These are phyloP conservation scores for Syngnathus typhle DNA, from an alignment of 2,113 vertebrate genomes.

Conservation along the genomic window DNA sequence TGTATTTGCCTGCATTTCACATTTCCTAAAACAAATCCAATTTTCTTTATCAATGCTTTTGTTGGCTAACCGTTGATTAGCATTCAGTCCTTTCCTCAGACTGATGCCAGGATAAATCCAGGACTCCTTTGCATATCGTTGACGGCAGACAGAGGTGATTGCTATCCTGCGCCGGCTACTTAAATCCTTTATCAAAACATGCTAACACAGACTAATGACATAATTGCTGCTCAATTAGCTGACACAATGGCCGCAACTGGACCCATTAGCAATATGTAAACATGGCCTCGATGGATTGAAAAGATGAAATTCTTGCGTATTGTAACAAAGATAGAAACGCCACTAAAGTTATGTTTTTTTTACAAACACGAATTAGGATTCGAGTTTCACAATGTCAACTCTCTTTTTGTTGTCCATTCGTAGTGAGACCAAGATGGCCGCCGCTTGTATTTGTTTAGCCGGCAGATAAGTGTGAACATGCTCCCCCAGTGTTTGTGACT, in stretches of 20 bases:
- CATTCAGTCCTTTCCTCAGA: constrained; percentile 22
- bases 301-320: constrained; percentile 6
- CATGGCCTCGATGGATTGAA: constrained; percentile 13
- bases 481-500: constrained; percentile 48
- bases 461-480: constrained; percentile 50
- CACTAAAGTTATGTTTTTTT: too few species aligned
- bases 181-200: constrained; percentile 46
- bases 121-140: constrained; percentile 35
- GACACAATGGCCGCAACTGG: constrained; percentile 43
- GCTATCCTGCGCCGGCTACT: constrained; percentile 22
- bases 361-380: too few species aligned
- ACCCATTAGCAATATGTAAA: constrained; percentile 49
- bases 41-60: neutral
- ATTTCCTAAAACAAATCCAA: too few species aligned
- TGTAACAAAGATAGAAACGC: neutral
- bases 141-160: constrained; percentile 45
- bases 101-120: constrained; percentile 37
- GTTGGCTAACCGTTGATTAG: constrained; percentile 6
- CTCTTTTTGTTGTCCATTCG: constrained; percentile 17
- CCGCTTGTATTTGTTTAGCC: constrained; percentile 36
- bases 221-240: constrained; percentile 51
- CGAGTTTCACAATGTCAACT: neutral
- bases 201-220: constrained; percentile 48
- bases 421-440: constrained; percentile 17
- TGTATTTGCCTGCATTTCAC: too few species aligned